Evolutionary conservation across 2,797 vertebrate genomes (phyloP).

Genomic region (Cirrhinus mrigala): DNA sequence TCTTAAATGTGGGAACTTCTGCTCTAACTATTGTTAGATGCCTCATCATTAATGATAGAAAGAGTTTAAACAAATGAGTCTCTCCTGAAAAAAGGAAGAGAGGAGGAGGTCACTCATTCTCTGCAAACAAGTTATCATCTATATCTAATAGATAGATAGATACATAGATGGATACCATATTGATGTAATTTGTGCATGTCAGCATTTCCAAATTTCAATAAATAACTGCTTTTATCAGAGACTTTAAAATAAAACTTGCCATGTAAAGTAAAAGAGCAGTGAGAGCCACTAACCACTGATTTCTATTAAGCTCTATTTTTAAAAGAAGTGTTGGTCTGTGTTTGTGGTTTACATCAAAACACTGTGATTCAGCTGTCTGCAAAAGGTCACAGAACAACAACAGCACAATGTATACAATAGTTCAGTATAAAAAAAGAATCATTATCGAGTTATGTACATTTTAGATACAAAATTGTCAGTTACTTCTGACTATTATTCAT

Average conservation of each 20-base stretch:
- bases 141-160: no score
- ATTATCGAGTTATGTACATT: no score
- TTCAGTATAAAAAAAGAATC: neutral
- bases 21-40: neutral
- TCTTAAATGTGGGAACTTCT: neutral
- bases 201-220: neutral
- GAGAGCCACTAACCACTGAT: neutral
- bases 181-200: neutral
- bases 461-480: neutral
- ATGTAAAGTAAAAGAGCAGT: conserved; percentile 8
- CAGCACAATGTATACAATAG: neutral
- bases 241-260: neutral
- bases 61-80: neutral
- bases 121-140: neutral
- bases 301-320: neutral
- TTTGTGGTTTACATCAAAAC: neutral
- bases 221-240: neutral
- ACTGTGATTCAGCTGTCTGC: neutral
- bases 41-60: neutral
- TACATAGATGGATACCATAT: no score
- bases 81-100: neutral
- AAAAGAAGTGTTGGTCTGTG: conserved; percentile 5
- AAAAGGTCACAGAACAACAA: neutral
- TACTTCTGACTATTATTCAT: neutral
- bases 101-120: neutral